These are phyloP conservation scores for Rhagonycha lutea DNA, from an alignment of 2,888 invertebrate species.

Conservation along the genomic window DNA sequence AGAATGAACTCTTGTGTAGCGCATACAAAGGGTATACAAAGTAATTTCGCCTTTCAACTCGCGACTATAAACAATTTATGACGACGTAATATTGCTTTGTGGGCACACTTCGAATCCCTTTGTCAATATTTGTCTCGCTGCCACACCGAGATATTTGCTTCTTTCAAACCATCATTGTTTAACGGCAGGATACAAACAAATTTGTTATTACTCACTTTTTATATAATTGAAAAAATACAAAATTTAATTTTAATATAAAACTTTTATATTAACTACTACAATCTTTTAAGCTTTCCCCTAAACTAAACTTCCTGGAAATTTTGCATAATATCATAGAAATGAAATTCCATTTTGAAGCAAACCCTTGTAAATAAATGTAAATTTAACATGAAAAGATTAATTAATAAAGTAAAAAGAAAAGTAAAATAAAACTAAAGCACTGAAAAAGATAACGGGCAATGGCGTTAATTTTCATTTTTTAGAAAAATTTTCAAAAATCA, in stretches of 20 bases:
- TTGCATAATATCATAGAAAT: not conserved
- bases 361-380: too few species aligned
- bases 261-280: not conserved
- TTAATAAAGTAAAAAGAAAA: too few species aligned
- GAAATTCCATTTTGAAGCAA: too few species aligned
- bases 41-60: slow-evolving; percentile 44
- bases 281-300: not conserved
- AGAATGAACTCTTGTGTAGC: slow-evolving; percentile 31
- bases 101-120: slow-evolving; percentile 40
- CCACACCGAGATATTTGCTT: slow-evolving; percentile 37
- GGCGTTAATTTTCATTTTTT: too few species aligned
- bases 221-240: not conserved
- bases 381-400: too few species aligned
- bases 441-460: too few species aligned
- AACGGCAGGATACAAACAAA: slow-evolving; percentile 21
- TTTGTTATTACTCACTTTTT: slow-evolving; percentile 17
- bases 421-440: too few species aligned
- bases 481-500: too few species aligned
- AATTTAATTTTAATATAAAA: not conserved
- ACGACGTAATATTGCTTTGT: slow-evolving; percentile 46
- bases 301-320: not conserved
- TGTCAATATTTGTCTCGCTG: slow-evolving; percentile 47
- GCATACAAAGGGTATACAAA: slow-evolving; percentile 37
- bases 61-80: slow-evolving; percentile 46
- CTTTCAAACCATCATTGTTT: slow-evolving; percentile 28